Evolutionary conservation across 2,888 invertebrate genomes (phyloP).

Genomic region (Drosophila kuntzei): DNA sequence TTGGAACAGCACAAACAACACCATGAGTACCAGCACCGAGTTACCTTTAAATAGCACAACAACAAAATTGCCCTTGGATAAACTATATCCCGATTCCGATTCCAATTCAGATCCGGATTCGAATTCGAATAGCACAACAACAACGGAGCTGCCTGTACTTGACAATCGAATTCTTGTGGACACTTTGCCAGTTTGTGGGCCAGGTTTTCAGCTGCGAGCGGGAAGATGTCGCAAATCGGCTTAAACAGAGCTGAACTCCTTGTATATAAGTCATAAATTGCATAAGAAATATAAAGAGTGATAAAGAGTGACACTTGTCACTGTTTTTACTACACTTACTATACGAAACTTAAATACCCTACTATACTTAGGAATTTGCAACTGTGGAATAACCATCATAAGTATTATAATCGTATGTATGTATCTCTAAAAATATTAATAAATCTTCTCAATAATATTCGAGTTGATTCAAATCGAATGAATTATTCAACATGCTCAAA

Average conservation of each 20-base stretch:
- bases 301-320: constrained; percentile 5
- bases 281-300: neutral
- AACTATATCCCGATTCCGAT: neutral
- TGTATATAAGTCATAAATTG: neutral
- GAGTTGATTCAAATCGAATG: neutral
- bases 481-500: neutral
- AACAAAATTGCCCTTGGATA: neutral
- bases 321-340: neutral
- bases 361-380: neutral
- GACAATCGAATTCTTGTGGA: constrained; percentile 69
- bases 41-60: neutral
- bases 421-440: constrained; percentile 3
- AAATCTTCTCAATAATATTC: neutral
- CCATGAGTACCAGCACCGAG: neutral
- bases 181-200: constrained; percentile 36
- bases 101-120: neutral
- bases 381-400: neutral
- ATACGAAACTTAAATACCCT: neutral
- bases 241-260: constrained; percentile 16
- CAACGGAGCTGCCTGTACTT: constrained; percentile 33
- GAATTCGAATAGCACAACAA: constrained; percentile 1
- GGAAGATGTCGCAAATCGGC: constrained; percentile 66
- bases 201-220: constrained; percentile 53
- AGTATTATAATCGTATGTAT: constrained; percentile 16
- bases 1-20: neutral